phyloP scores from a whole-genome alignment of 2,888 invertebrate genomes.

The Clivina fossor region DNA sequence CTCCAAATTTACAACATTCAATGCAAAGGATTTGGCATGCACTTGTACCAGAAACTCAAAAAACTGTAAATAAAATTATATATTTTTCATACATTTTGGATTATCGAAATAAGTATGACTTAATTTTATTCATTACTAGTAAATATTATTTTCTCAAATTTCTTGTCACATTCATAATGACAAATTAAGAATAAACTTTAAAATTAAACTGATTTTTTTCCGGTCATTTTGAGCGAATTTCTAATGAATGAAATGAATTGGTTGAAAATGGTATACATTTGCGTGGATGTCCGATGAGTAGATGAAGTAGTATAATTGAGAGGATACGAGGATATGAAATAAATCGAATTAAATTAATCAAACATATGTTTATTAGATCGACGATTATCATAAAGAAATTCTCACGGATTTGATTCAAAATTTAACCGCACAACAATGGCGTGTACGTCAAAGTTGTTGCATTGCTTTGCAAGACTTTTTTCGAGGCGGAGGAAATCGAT shows the following conservation, averaged over 20 bases:
- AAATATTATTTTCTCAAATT: too few relatives aligned
- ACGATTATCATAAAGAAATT: slow-evolving; percentile 79
- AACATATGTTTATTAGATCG: slow-evolving; percentile 63
- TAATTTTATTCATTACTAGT: too few relatives aligned
- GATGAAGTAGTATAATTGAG: too few relatives aligned
- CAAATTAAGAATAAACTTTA: too few relatives aligned
- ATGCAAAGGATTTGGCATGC: slow-evolving; percentile 95
- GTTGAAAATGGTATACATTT: too few relatives aligned
- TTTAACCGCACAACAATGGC: slow-evolving; percentile 82
- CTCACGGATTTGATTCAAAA: slow-evolving; percentile 78
- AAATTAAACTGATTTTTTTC: too few relatives aligned
- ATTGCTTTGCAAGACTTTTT: slow-evolving; percentile 83
- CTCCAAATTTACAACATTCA: slow-evolving; percentile 86
- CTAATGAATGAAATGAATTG: too few relatives aligned
- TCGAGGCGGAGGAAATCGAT: slow-evolving; percentile 58
- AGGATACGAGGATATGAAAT: too few relatives aligned
- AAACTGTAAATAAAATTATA: slow-evolving; percentile 63
- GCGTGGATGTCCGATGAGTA: too few relatives aligned
- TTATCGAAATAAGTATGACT: slow-evolving; percentile 25
- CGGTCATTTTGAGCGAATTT: too few relatives aligned
- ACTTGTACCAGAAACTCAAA: slow-evolving; percentile 81
- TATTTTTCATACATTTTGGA: slow-evolving; percentile 9
- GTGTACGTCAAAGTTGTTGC: slow-evolving; percentile 89
- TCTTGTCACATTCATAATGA: too few relatives aligned
- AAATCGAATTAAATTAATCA: slow-evolving; percentile 43